Base-by-base conservation (phyloP, 2,888 invertebrate species). In the Pecten maximus region DNA sequence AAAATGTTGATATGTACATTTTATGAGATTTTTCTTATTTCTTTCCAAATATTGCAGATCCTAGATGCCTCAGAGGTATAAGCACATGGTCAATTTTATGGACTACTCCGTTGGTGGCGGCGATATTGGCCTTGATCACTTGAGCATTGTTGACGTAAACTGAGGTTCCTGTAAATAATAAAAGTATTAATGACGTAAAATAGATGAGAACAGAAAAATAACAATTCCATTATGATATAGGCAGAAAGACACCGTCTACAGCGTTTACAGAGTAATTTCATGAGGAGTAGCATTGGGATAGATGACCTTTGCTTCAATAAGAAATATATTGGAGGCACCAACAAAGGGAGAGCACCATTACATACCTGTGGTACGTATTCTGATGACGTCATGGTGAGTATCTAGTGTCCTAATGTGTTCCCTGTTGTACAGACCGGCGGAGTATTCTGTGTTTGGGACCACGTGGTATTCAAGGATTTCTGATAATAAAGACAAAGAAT, bases 381-480 rank as follows among this genome's bases (percentile, higher is more conserved):
- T 86, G 60, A 92, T 74, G 23, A 88, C 35, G 40, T 92, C 91
- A 23, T 91, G 90, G 35, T 89, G 90, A 2, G 92, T 87, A 28
- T 93, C 90, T 28, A 93, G 50, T 2, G 93, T 91, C 16, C 88
- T 88, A 2, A 93, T 54, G 2, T 88, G 48, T 87, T 93, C 92
- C 48, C 91, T 91, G 40, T 92, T 87, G 74, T 87, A 92, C 0
- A 94, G 90, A 40, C 93, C 93, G 0, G 89, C 90, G n/a, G 93
- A 93, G 89, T 91, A 94, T 88, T 93, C 90, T 28, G 93, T 93
- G 2, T 93, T 91, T 12, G 87, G 91, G 40, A 94, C 93, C 74
- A 94, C 94, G 54, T 94, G 94, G 88, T 92, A 93, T n/a, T 90
- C 91, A 48, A 94, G 88, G 39, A 94, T 88, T 15, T 90, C 93